phyloP scores from a whole-genome alignment of 2,113 vertebrate species.

The human region GRCh38 chr7:49777501-49778000 shows the following conservation, averaged over 20 bases:
- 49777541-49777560: background rate
- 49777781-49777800: background rate
- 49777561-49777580: background rate
- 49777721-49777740: too few species aligned
- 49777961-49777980: background rate
- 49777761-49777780: background rate
- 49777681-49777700: background rate
- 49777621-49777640: background rate
- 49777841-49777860: background rate
- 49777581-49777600: background rate
- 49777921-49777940: background rate
- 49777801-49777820: background rate
- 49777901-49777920: background rate
- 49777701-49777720: too few species aligned
- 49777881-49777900: background rate
- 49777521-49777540: background rate
- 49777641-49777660: background rate
- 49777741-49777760: background rate
- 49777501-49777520: background rate
- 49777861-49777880: background rate
- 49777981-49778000: background rate
- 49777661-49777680: background rate
- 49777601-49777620: rapidly evolving
- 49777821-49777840: too few species aligned
- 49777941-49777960: background rate